Evolutionary conservation across 2,797 vertebrate genomes (phyloP), one percentile per base, ranked within the genome.

Genomic region (Ispidina picta): DNA sequence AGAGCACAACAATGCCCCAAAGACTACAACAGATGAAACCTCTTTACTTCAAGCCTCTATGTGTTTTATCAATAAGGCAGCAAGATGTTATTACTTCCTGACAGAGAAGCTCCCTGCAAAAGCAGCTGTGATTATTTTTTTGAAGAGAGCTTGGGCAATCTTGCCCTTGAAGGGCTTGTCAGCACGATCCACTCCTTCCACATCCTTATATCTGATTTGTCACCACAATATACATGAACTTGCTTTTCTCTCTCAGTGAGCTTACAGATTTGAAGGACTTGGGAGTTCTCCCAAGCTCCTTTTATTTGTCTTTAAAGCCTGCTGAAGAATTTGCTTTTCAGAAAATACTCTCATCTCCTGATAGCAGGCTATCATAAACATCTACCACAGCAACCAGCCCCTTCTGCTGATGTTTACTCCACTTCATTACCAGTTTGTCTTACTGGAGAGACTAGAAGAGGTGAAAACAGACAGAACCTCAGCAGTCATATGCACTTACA

Each of bases 31-130:
- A 88, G 65, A 92, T 89, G 82, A 89, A 94, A 74, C 44, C 66
- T 95, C 94, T 96, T 96, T 83, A 91, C 78, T 88, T 73, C 91
- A 28, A 44, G 74, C 49, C 71, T 60, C 29, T 15, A 22, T 88
- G 68, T 96, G 93, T 97, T 97, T 95, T 96, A 94, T 94, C 88
- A 92, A 94, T 96, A 91, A 87, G 79, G 49, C 84, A 92, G 79
- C 55, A 78, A 94, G 89, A 44, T 66, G 87, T 84, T 68, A 77
- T 86, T 91, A 35, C 77, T 73, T 80, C 83, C 92, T 66, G 76
- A 10, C 51, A 88, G 74, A 83, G 89, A 68, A 83, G 78, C 68
- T 94, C 90, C 71, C 28, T 89, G 54, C 33, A 91, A 93, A 92
- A 91, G 13, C 87, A 96, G 93, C 87, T 95, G 95, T 65, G n/a